Base-by-base conservation (phyloP, 2,113 vertebrate species). In the Odocoileus hemionus region DNA sequence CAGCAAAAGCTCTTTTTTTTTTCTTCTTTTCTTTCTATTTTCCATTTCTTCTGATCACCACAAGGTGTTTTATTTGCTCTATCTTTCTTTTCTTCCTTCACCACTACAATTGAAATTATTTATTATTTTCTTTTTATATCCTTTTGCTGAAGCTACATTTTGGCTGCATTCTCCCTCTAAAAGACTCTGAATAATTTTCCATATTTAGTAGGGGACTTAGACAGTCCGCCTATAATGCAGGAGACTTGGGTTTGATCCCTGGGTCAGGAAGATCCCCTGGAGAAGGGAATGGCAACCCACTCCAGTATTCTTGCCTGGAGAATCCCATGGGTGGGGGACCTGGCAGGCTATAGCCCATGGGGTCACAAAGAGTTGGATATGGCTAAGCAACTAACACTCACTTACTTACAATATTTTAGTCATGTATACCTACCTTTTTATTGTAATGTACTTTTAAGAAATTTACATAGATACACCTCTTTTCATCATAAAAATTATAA, bases 241-340 rank as follows among this genome's bases (percentile, higher is more conserved):
- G 67, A 39, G n/a, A 39, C 67, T 70, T 39, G 67, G 67, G 3
- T 70, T 70, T 11, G 36, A 70, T 23, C 10, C n/a, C n/a, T 23
- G 19, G 19, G 19, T 70, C 17, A 36, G 67, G 67, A 23, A 39
- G 5, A 39, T 39, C 11, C 67, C 67, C n/a, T 39, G n/a, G 19
- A 70, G 19, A 39, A 70, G 19, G n/a, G 10, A 39, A 12, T 39
- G n/a, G 5, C 17, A 23, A 70, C 10, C n/a, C 67, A 12, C 10
- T 74, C 67, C n/a, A 39, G n/a, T 74, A 23, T 39, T 23, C 10
- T 23, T 39, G 67, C 67, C 67, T 23, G 67, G n/a, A 39, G 67
- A 74, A 23, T 23, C 67, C 67, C 2, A 0, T 74, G 10, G 19
- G 12, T 0, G 67, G 1, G n/a, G 0, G 0, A 10, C 67, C 19